Base-by-base conservation (phyloP, 2,797 vertebrate genomes). In the Rhinichthys osculus region DNA sequence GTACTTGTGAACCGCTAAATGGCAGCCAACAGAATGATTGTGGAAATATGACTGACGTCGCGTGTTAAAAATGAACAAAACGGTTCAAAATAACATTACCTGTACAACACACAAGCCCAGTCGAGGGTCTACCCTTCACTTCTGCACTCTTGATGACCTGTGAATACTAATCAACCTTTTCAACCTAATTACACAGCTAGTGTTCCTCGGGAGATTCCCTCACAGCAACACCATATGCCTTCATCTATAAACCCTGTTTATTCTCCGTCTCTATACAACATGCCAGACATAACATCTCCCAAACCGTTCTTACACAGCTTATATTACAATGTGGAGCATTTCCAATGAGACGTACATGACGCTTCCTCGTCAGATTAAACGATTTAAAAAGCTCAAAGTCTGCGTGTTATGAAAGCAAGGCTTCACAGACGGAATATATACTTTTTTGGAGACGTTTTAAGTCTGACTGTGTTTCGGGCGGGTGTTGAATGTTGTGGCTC, bases 121-220 rank as follows among this genome's bases (percentile, higher is more conserved):
- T 0, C 33, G 62, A 33, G 27, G 92, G 92, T 94, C 90, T 92
- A 94, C 30, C 92, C 27, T 27, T 27, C 27, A 92, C 91, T 92
- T 91, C 93, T 91, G 92, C 91, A 89, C 92, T 91, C 87, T 92
- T 93, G 93, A 92, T 94, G 93, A 93, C 92, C 78, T 90, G 88
- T 86, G 93, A 95, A 95, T 95, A 93, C 92, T 93, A 94, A 95
- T 94, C 91, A 93, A 90, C 91, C 88, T 86, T 90, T 93, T 92
- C 19, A 66, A 66, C 11, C 70, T 64, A 73, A 83, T 94, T 93
- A 92, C 89, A 88, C 88, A 88, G 90, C 90, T 89, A 92, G 91
- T 91, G 88, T 93, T 90, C 89, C 91, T 81, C 21, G 90, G 90
- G 89, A 91, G 87, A 73, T 84, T 57, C 89, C 85, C 87, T 83